phyloP scores from a whole-genome alignment of 2,113 vertebrate genomes.

The Calidris pygmaea region DNA sequence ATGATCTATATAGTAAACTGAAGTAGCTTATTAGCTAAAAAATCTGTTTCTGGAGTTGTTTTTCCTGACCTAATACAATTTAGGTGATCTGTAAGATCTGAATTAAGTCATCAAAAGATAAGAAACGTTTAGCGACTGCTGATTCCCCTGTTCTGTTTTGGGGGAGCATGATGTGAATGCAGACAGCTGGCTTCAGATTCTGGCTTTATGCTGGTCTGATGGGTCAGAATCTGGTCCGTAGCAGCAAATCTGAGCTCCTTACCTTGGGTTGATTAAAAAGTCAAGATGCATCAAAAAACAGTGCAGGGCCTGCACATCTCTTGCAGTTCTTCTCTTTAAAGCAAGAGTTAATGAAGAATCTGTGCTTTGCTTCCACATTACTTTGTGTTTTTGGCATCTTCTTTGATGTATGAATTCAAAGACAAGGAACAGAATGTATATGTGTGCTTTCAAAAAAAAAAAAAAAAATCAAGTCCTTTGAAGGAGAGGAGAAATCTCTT shows the following conservation, averaged over 20 bases:
- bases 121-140: not conserved
- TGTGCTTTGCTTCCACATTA: not conserved
- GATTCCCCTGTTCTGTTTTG: not conserved
- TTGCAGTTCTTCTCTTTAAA: not conserved
- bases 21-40: not conserved
- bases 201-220: not conserved
- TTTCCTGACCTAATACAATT: not conserved
- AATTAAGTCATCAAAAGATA: not conserved
- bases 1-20: not conserved
- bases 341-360: not conserved
- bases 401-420: not conserved
- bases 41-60: not conserved
- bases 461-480: not conserved
- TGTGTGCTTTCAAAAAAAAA: not conserved
- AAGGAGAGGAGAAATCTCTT: slow-evolving; percentile 10
- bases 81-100: not conserved
- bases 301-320: not conserved
- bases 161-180: not conserved
- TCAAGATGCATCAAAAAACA: not conserved
- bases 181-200: not conserved
- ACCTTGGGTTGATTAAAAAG: not conserved
- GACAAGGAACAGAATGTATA: not conserved
- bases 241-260: not conserved
- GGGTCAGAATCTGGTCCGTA: not conserved
- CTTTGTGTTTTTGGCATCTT: not conserved